phyloP scores from a whole-genome alignment of 2,113 vertebrate species.

The Saguinus midas region DNA sequence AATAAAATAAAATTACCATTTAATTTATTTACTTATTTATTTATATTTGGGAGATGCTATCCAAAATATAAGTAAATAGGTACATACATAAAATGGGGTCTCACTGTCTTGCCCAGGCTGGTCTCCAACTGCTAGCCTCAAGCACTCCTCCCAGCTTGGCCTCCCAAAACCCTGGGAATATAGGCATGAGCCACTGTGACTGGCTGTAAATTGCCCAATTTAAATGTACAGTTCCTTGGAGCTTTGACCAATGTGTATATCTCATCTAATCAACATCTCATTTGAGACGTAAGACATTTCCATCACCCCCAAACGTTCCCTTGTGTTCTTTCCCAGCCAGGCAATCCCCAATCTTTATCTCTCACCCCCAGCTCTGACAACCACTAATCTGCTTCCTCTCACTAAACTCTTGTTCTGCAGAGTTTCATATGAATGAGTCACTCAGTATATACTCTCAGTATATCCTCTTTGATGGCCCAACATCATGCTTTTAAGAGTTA shows the following conservation, averaged over 20 bases:
- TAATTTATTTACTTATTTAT: not conserved
- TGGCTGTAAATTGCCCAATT: not conserved
- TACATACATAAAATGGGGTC: not conserved
- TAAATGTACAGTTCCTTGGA: not conserved
- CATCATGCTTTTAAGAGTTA: not conserved
- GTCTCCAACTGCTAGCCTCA: not conserved
- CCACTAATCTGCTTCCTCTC: not conserved
- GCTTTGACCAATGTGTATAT: not conserved
- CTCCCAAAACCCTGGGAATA: not conserved
- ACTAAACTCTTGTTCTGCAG: not conserved
- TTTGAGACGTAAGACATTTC: not conserved
- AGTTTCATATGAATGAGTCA: not conserved
- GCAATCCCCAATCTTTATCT: accelerated
- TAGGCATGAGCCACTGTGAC: not conserved
- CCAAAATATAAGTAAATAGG: too few species aligned
- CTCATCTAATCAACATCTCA: not conserved
- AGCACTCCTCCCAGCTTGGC: not conserved
- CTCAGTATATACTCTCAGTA: too few species aligned
- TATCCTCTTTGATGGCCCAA: too few species aligned
- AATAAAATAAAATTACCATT: not conserved
- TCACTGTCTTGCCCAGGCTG: not conserved
- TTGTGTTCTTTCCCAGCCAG: not conserved
- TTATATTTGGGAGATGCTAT: too few species aligned
- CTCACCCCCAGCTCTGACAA: not conserved
- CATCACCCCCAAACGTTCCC: too few species aligned